phyloP scores from a whole-genome alignment of 2,113 vertebrate species.

The Laticauda colubrina region DNA sequence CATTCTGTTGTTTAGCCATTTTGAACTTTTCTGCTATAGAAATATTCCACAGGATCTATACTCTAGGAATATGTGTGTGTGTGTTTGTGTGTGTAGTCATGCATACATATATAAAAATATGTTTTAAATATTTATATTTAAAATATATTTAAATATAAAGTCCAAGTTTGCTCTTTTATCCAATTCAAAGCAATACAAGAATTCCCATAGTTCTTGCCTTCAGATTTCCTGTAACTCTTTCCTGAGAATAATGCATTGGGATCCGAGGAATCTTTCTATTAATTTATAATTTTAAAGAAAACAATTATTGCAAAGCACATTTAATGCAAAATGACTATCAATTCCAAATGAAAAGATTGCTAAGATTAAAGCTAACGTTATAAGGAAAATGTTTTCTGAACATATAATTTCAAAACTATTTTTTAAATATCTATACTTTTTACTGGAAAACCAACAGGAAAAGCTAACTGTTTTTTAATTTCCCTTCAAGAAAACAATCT shows the following conservation, averaged over 20 bases:
- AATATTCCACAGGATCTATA: neutral
- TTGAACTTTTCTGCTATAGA: neutral
- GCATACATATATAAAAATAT: neutral
- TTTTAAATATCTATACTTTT: conserved; percentile 30
- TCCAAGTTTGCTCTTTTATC: neutral
- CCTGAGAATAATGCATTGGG: neutral
- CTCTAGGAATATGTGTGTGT: too few relatives aligned
- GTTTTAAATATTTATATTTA: too few relatives aligned
- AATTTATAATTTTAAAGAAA: neutral
- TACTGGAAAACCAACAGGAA: conserved; percentile 39
- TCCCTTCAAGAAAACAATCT: conserved; percentile 34
- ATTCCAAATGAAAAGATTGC: neutral
- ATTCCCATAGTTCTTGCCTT: neutral
- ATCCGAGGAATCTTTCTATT: neutral
- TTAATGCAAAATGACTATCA: neutral
- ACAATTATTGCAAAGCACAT: neutral
- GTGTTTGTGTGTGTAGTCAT: neutral
- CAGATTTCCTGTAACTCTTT: neutral
- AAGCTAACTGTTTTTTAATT: conserved; percentile 26
- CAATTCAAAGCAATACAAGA: neutral
- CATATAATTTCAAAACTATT: conserved; percentile 2
- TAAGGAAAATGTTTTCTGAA: neutral
- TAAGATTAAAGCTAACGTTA: neutral
- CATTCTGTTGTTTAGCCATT: neutral
- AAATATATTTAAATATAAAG: too few relatives aligned